These are phyloP conservation scores for Euproctis similis DNA, from an alignment of 2,888 invertebrate species.

Conservation along the genomic window DNA sequence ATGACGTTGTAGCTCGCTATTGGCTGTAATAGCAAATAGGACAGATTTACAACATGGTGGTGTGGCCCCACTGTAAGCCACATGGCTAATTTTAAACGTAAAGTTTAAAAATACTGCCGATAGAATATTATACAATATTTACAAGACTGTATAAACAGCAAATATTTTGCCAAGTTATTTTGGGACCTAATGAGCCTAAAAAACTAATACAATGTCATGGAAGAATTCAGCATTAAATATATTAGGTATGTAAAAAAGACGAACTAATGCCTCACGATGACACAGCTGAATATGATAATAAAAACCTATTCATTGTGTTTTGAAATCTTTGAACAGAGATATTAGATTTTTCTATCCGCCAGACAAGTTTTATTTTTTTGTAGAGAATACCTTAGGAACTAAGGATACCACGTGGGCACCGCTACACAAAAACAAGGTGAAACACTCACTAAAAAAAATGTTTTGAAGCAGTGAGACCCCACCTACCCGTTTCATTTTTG, in stretches of 20 bases:
- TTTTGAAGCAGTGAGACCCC: conserved; percentile 19
- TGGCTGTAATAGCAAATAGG: conserved; percentile 11
- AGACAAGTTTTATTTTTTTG: too few relatives aligned
- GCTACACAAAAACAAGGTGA: neutral
- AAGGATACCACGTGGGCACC: neutral
- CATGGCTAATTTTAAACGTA: neutral
- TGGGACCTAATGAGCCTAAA: conserved; percentile 6
- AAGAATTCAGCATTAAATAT: conserved; percentile 13
- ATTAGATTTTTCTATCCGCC: too few relatives aligned
- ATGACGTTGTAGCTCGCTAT: conserved; percentile 11
- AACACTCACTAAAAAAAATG: neutral
- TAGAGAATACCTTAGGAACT: too few relatives aligned
- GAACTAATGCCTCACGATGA: too few relatives aligned
- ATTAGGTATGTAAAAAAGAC: too few relatives aligned
- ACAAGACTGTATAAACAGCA: too few relatives aligned
- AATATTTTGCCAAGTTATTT: too few relatives aligned
- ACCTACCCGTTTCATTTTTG: conserved; percentile 18
- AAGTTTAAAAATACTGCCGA: neutral
- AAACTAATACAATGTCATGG: conserved; percentile 26
- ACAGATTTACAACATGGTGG: conserved; percentile 6
- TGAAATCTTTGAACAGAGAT: too few relatives aligned
- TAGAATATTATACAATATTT: too few relatives aligned
- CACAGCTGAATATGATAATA: too few relatives aligned
- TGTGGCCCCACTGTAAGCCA: conserved; percentile 17
- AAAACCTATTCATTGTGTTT: too few relatives aligned